phyloP scores from a whole-genome alignment of 23 tunicate genomes.

The Clavelina lepadiformis region DNA sequence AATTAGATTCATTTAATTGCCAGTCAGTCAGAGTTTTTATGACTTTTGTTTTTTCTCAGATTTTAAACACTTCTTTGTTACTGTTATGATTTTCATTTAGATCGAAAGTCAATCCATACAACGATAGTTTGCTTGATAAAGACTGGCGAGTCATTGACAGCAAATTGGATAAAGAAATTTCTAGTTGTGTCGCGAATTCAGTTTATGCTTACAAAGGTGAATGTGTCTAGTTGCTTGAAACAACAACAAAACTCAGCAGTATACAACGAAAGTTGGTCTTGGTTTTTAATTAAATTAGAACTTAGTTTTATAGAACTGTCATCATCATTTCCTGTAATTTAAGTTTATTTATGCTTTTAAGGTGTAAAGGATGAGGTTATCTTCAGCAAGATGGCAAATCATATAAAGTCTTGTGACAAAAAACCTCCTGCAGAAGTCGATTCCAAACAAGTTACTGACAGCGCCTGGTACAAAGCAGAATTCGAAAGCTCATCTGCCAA shows the following conservation, averaged over 20 bases:
- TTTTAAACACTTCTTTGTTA: no score
- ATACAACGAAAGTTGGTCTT: no score
- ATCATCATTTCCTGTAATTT: no score
- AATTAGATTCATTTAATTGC: no score
- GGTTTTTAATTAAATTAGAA: no score
- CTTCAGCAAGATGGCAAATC: conserved; percentile 47
- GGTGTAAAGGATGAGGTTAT: conserved; percentile 67
- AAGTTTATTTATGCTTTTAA: conserved; percentile 1
- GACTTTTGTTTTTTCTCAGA: no score
- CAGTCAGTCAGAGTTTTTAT: no score
- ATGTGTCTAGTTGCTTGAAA: no score
- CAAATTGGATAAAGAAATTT: conserved; percentile 64
- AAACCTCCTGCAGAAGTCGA: conserved; percentile 55
- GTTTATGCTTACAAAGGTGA: conserved; percentile 78
- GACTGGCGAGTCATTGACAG: conserved; percentile 65
- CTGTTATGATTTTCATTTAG: conserved; percentile 19
- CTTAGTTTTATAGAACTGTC: no score
- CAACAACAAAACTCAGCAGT: no score
- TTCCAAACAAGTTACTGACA: conserved; percentile 47
- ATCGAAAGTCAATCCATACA: conserved; percentile 78
- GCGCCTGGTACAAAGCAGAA: conserved; percentile 84
- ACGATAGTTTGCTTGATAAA: conserved; percentile 45
- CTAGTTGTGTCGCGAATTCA: conserved; percentile 41
- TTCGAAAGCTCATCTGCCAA: conserved; percentile 58
- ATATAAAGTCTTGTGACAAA: conserved; percentile 21